Percentiles rank a stretch among this genome's conserved stretches.
Conservation (phyloP, 2,113 vertebrate species). For the Machaerirhynchus nigripectus region DNA sequence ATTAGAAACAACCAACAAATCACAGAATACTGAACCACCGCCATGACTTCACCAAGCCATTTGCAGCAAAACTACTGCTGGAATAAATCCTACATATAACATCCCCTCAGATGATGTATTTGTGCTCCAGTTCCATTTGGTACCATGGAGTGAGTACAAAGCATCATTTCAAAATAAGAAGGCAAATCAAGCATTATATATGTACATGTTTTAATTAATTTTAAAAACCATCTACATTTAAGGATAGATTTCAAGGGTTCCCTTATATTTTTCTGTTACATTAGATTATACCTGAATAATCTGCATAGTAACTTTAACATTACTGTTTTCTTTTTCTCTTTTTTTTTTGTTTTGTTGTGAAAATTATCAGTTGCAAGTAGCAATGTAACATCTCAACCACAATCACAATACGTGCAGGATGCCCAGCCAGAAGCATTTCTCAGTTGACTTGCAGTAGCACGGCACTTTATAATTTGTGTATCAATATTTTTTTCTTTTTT, state of each 20-base stretch:
- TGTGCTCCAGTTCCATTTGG: accelerated
- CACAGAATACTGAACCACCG: background rate
- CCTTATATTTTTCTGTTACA: slow-evolving; percentile 4
- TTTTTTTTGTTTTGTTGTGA: slow-evolving; percentile 5
- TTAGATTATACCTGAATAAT: slow-evolving; percentile 68
- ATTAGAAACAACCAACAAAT: background rate
- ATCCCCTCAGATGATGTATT: background rate
- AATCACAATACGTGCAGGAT: slow-evolving; percentile 76
- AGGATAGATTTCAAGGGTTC: slow-evolving; percentile 51
- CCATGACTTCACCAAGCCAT: accelerated
- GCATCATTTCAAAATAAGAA: slow-evolving; percentile 4
- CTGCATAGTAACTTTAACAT: slow-evolving; percentile 70
- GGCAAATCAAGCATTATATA: slow-evolving; percentile 14
- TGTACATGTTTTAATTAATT: slow-evolving; percentile 68
- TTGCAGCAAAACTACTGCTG: background rate
- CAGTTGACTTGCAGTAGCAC: slow-evolving; percentile 70
- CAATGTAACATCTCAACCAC: slow-evolving; percentile 73
- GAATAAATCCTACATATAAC: background rate
- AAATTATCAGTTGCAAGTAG: slow-evolving; percentile 61
- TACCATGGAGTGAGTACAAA: background rate
- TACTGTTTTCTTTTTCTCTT: background rate
- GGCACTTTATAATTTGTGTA: slow-evolving; percentile 54
- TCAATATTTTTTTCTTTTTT: background rate
- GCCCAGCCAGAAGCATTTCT: slow-evolving; percentile 76
- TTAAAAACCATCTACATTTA: slow-evolving; percentile 67